These are phyloP conservation scores for Crypturellus tataupa DNA, from an alignment of 2,797 vertebrate genomes.

Conservation along the genomic window DNA sequence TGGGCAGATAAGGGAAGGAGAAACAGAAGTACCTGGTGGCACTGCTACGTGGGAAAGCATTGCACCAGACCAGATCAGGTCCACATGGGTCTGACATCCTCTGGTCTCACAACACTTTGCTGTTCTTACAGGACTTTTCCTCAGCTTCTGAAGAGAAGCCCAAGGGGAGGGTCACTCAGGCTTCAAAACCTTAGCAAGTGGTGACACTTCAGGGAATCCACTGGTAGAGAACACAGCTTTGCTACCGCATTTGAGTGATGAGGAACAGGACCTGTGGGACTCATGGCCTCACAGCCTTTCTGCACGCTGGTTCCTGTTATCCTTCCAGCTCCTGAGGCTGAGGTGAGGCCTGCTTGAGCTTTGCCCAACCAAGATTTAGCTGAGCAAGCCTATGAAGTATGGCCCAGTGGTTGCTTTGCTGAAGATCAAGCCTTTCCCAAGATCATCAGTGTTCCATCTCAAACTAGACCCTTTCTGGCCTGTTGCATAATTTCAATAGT, in stretches of 20 bases:
- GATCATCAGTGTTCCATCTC: too few relatives aligned
- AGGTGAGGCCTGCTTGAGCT: not conserved
- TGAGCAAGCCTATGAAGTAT: not conserved
- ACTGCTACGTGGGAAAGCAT: not conserved
- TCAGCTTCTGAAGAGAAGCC: not conserved
- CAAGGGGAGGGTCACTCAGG: not conserved
- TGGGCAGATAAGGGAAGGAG: not conserved
- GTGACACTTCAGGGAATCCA: not conserved
- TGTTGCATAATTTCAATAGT: too few relatives aligned
- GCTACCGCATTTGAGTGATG: not conserved
- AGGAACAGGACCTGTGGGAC: not conserved
- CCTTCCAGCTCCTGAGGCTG: not conserved
- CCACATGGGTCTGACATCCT: not conserved
- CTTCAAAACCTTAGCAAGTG: not conserved
- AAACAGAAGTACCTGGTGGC: not conserved
- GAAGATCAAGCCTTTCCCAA: not conserved
- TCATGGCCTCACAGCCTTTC: not conserved
- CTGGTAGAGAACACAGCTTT: not conserved
- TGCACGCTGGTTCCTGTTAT: not conserved
- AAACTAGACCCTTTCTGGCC: too few relatives aligned
- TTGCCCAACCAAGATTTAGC: not conserved
- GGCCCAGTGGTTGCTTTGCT: not conserved
- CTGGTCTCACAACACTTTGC: not conserved
- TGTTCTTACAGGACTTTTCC: not conserved
- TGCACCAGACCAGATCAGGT: not conserved